These are phyloP conservation scores for Eriosoma lanigerum DNA, from an alignment of 1,140 invertebrate genomes.

Conservation along the genomic window DNA sequence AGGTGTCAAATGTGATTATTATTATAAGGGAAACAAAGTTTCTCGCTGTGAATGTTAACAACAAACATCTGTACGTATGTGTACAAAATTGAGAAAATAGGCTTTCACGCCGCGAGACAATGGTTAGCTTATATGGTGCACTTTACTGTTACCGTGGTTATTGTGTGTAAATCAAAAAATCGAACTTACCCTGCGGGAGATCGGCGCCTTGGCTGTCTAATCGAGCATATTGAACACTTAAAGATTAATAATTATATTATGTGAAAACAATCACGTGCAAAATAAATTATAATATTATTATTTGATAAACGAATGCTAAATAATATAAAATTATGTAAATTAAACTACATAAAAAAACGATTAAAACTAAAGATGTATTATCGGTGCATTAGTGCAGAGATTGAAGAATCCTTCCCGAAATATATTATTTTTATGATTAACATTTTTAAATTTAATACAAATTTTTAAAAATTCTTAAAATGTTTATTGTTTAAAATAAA, in stretches of 20 bases:
- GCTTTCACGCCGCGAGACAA: neutral
- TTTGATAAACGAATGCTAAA: neutral
- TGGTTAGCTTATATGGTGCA: neutral
- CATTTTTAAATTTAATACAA: no score
- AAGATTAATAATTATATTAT: neutral
- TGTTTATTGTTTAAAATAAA: no score
- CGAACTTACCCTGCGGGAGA: neutral
- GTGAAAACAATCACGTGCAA: neutral
- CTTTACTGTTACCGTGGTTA: neutral
- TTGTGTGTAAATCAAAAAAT: constrained; percentile 31
- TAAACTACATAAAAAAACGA: neutral
- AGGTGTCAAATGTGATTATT: no score
- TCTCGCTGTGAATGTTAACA: no score
- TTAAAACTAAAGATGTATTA: neutral
- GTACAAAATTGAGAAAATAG: neutral
- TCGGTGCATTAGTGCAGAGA: no score
- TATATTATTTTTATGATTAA: no score
- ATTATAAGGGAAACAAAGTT: no score
- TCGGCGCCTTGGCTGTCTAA: constrained; percentile 19
- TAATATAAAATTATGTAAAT: neutral
- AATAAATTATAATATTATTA: neutral
- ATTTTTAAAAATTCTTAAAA: no score
- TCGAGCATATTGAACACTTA: neutral
- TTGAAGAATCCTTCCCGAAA: no score
- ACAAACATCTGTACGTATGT: no score